Conservation (phyloP, 2,888 invertebrate genomes). For the Tiphia femorata region DNA sequence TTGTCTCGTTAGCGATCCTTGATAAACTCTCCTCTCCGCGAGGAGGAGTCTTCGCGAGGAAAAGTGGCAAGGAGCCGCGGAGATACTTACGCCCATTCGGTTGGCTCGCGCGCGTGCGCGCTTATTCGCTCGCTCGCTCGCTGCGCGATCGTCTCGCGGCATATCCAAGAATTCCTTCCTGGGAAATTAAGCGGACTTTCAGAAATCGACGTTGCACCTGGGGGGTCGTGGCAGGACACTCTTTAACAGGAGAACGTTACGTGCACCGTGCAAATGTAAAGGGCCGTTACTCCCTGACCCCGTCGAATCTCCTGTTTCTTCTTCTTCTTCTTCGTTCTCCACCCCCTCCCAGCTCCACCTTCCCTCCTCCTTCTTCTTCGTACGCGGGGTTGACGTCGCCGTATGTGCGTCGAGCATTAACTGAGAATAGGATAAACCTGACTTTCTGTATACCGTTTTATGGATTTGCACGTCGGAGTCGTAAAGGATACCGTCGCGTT, state of each 20-base stretch:
- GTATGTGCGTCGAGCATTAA: too few species aligned
- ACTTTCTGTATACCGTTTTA: slow-evolving; percentile 46
- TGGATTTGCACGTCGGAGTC: slow-evolving; percentile 44
- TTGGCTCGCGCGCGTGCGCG: too few species aligned
- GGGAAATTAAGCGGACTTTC: slow-evolving; percentile 46
- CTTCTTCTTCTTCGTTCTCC: too few species aligned
- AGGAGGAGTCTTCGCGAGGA: too few species aligned
- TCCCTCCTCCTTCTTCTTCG: too few species aligned
- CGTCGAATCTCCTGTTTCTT: slow-evolving; percentile 49
- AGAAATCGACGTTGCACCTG: slow-evolving; percentile 48
- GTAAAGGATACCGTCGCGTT: slow-evolving; percentile 47
- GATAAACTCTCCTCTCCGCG: too few species aligned
- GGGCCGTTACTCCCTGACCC: slow-evolving; percentile 51
- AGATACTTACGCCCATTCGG: too few species aligned
- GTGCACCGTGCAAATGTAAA: slow-evolving; percentile 46
- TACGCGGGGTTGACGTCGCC: too few species aligned
- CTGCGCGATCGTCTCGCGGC: slow-evolving; percentile 20
- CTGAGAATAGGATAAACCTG: slow-evolving; percentile 48
- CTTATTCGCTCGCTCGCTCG: too few species aligned
- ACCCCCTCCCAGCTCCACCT: too few species aligned
- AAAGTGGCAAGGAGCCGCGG: too few species aligned
- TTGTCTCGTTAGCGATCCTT: too few species aligned
- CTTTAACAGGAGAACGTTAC: slow-evolving; percentile 44
- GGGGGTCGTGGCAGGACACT: slow-evolving; percentile 47
- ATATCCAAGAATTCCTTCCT: slow-evolving; percentile 37